Evolutionary conservation across 2,113 vertebrate species (phyloP).

Genomic region (Pelvicachromis taeniatus): DNA sequence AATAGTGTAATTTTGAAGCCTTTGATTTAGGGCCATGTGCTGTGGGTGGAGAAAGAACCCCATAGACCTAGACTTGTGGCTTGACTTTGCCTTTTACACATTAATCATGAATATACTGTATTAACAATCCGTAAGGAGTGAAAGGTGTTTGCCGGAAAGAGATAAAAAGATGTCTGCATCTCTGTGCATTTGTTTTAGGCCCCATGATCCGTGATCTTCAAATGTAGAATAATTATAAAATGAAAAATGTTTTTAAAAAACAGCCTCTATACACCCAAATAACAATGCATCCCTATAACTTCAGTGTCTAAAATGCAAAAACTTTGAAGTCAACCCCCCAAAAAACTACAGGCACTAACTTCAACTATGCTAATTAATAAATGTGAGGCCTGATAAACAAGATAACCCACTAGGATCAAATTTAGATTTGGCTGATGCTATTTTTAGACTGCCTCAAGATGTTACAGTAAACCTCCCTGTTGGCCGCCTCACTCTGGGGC

Average conservation of each 20-base stretch:
- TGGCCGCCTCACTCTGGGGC: neutral
- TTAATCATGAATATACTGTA: neutral
- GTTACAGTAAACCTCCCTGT: neutral
- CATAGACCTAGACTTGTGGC: neutral
- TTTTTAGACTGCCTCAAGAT: neutral
- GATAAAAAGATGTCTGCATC: neutral
- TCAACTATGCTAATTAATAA: too few relatives aligned
- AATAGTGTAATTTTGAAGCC: neutral
- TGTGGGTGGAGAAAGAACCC: neutral
- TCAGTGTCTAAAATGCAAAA: neutral
- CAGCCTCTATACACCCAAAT: neutral
- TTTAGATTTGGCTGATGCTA: neutral
- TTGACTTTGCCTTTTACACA: neutral
- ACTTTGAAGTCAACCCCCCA: neutral
- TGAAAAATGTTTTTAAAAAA: neutral
- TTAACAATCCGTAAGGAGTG: neutral
- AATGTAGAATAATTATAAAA: neutral
- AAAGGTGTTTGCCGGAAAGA: neutral
- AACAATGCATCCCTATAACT: neutral
- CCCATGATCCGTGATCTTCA: neutral
- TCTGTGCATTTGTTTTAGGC: neutral
- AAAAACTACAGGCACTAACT: neutral
- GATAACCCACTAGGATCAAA: too few relatives aligned
- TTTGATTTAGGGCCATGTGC: neutral
- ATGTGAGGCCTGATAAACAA: too few relatives aligned